Percentiles rank a stretch among this genome's conserved stretches.
These are phyloP conservation scores for Catharus fuscescens DNA, from an alignment of 2,113 vertebrate genomes.

Conservation along the genomic window DNA sequence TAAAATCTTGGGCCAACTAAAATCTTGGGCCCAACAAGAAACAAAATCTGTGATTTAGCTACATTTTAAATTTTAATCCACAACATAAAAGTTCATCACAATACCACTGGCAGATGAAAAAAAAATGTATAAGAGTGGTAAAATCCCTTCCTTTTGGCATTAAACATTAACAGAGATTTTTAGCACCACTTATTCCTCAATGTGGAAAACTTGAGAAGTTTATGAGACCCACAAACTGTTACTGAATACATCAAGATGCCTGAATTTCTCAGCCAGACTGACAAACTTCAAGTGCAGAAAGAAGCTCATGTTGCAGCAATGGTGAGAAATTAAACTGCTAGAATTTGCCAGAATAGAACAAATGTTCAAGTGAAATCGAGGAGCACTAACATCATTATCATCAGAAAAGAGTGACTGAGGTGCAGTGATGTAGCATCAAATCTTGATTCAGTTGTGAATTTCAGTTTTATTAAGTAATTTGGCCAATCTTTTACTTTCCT, in stretches of 20 bases:
- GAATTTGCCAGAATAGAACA: neutral
- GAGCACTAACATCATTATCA: neutral
- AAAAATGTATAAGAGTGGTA: neutral
- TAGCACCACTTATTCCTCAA: neutral
- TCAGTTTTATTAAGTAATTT: neutral
- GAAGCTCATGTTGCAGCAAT: neutral
- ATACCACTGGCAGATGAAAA: neutral
- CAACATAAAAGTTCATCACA: neutral
- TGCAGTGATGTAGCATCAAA: neutral
- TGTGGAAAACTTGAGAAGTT: neutral
- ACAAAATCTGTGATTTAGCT: neutral
- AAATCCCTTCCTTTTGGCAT: neutral
- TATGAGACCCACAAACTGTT: neutral
- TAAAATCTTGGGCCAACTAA: neutral
- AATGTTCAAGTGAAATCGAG: neutral
- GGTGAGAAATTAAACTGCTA: neutral
- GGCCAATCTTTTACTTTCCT: neutral
- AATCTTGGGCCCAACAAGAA: neutral
- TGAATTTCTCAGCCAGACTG: neutral
- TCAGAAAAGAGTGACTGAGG: neutral
- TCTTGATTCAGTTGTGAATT: neutral
- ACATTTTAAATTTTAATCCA: neutral
- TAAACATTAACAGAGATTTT: neutral
- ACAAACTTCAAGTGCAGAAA: neutral
- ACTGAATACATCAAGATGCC: neutral